phyloP scores from a whole-genome alignment of 2,113 vertebrate species.

The Phylloscopus trochiloides region DNA sequence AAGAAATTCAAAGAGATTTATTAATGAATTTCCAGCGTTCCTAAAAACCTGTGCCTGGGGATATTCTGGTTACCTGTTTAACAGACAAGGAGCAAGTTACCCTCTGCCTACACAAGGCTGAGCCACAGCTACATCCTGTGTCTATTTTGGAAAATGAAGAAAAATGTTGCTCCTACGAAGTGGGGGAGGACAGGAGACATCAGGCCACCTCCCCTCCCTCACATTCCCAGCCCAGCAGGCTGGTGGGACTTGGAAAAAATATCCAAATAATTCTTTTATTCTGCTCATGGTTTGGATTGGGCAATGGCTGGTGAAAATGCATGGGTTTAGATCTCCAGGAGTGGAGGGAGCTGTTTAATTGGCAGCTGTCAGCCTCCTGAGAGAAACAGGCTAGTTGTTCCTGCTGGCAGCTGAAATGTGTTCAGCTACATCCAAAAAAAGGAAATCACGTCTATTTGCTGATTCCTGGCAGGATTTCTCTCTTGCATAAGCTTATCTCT shows the following conservation, averaged over 20 bases:
- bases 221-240: background rate
- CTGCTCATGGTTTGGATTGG: background rate
- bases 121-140: background rate
- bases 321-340: background rate
- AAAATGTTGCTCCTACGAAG: background rate
- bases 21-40: background rate
- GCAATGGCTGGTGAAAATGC: background rate
- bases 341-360: background rate
- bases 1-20: background rate
- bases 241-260: background rate
- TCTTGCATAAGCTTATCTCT: slow-evolving; percentile 27
- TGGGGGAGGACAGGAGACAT: background rate
- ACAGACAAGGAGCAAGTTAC: background rate
- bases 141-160: background rate
- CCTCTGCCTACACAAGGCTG: background rate
- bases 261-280: background rate
- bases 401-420: background rate
- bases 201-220: background rate
- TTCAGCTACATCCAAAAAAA: background rate
- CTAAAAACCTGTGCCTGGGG: background rate
- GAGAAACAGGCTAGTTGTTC: background rate
- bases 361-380: background rate
- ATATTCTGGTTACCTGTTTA: background rate
- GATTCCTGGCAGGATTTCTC: slow-evolving; percentile 12
- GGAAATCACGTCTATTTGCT: background rate